Conservation (phyloP, 2,797 vertebrate genomes). For the Poecilia velifera region DNA sequence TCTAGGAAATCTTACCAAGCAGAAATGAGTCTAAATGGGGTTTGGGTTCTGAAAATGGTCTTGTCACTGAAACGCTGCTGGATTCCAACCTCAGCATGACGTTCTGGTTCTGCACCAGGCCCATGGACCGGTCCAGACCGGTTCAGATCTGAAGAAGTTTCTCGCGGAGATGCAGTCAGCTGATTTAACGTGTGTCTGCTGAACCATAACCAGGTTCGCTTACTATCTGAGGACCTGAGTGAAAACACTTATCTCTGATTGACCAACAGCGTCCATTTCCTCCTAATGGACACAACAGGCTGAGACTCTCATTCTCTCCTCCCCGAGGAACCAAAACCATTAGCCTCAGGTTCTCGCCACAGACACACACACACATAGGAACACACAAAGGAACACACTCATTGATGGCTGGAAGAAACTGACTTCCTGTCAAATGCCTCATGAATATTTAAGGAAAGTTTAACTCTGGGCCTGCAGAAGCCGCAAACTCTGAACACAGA, state of each 20-base stretch:
- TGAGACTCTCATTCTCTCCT: conserved; percentile 30
- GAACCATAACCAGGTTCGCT: conserved; percentile 37
- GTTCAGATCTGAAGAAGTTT: neutral
- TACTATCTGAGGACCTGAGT: conserved; percentile 50
- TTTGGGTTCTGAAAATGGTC: neutral
- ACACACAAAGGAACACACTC: conserved; percentile 4
- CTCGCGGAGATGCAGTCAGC: neutral
- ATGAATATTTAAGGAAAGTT: conserved; percentile 50
- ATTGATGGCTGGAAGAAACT: conserved; percentile 37
- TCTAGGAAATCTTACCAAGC: neutral
- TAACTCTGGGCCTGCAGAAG: neutral
- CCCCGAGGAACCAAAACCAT: conserved; percentile 55
- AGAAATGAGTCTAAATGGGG: neutral
- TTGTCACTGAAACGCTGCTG: neutral
- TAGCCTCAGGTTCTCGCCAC: conserved; percentile 35
- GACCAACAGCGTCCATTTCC: conserved; percentile 58
- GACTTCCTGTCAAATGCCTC: conserved; percentile 40
- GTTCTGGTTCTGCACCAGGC: neutral
- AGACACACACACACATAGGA: neutral
- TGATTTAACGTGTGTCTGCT: conserved; percentile 9
- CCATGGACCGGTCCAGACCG: neutral
- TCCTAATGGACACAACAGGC: conserved; percentile 62
- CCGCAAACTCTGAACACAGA: conserved; percentile 3
- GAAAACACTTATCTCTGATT: conserved; percentile 59
- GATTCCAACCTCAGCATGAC: no score